Evolutionary conservation across 2,888 invertebrate species (phyloP), one percentile per base, ranked within the genome.

Genomic region (Stenolophus ochropezus): DNA sequence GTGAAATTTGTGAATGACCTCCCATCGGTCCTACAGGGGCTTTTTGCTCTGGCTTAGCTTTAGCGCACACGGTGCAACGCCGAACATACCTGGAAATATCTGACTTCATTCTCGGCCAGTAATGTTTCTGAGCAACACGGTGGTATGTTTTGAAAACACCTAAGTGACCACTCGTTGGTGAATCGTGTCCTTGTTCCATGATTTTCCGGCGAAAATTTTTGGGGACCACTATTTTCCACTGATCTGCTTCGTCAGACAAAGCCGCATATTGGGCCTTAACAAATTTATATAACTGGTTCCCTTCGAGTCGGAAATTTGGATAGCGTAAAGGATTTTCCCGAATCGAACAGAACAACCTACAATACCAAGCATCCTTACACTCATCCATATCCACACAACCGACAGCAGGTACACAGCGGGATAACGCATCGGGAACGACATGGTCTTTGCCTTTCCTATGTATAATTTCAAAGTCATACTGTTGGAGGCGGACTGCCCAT

Each of bases 61-160:
- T 21, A 11, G 84, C 80, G 74, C 86, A 87, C 0, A 75, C 51
- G 0, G 21, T 14, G 73, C 87, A 87, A 0, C 49, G 74, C 0
- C 78, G 56, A 0, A 87, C 84, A 3, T 56, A 56, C 5, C 11
- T 21, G 6, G 56, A 65, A 0, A 86, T 82, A n/a, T 86, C 85
- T 0, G 23, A 14, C 1, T 77, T 27, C 84, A 86, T 84, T 8
- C 82, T 83, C 1, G 86, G 86, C 87, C 86, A 87, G 76, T 84
- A 86, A 49, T 85, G 86, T n/a, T 69, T 1, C 14, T 53, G 42
- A 3, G 61, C 47, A 0, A 85, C 51, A 47, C 83, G 16, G 1
- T 71, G 16, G n/a, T 76, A 84, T 0, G 86, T 86, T 78, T 85
- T 86, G n/a, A 75, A 53, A 8, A 4, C 49, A 27, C 49, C 49